Conservation (phyloP, 1,140 invertebrate genomes). For the Pseudomyrmex flavicornis region DNA sequence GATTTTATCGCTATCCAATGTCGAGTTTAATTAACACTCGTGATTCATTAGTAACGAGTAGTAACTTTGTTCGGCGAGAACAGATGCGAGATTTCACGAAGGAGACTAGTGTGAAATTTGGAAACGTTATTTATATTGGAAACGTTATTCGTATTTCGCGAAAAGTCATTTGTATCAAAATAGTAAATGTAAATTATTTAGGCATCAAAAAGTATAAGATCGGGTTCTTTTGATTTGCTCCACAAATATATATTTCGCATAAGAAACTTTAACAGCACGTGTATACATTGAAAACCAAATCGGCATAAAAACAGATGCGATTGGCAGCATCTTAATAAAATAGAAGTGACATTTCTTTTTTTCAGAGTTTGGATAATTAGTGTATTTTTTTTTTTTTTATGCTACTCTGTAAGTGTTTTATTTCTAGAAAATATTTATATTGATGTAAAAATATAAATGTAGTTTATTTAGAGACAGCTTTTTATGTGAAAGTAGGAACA, state of each 20-base stretch:
- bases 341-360: background rate
- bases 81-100: constrained; percentile 11
- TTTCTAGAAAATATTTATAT: too few relatives aligned
- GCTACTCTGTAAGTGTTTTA: too few relatives aligned
- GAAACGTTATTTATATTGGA: constrained; percentile 13
- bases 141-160: constrained; percentile 21
- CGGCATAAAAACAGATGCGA: background rate
- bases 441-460: too few relatives aligned
- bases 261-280: background rate
- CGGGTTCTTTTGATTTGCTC: background rate
- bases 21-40: constrained; percentile 12
- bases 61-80: constrained; percentile 1
- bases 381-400: too few relatives aligned
- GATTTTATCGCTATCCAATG: background rate
- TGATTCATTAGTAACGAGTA: background rate
- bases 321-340: background rate
- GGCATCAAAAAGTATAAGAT: background rate
- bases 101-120: constrained; percentile 32
- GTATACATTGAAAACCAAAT: background rate
- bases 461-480: background rate
- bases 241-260: background rate
- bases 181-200: background rate
- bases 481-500: background rate
- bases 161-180: constrained; percentile 24
- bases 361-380: background rate